Evolutionary conservation across 2,797 vertebrate genomes (phyloP), one percentile per base, ranked within the genome.

Genomic region (Cossypha caffra): DNA sequence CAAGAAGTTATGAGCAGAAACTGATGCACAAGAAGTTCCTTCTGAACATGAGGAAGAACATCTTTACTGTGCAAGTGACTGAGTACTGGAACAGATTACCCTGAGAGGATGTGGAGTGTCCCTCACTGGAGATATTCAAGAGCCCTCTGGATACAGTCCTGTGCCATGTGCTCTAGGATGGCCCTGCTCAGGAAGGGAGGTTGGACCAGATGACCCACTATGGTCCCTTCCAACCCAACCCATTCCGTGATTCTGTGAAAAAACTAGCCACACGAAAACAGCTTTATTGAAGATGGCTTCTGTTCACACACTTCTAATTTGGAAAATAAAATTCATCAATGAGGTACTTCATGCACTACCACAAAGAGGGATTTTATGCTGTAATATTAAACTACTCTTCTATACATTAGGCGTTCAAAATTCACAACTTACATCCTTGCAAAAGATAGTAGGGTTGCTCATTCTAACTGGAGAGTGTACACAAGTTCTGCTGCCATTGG

Each of bases 1-100:
- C 26, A 55, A 40, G 48, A 77, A 52, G 11, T 0, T 0, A 77
- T 1, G 3, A 5, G 3, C 48, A 77, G 42, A 48, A 69, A 31
- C 55, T 15, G 25, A 47, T 62, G 50, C 17, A 69, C 31, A 35
- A 29, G 40, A 62, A 69, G 10, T 13, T 42, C 42, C 42, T 23
- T 5, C 31, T 71, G 42, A 62, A 26, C 14, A 54, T 11, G 7
- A 77, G 48, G 25, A 69, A 40, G 14, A 52, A 26, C 3, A 7
- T 15, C 14, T 40, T 47, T 18, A 54, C 48, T 31, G 6, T 12
- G 47, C 16, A 31, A 20, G 6, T 26, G 16, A 38, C 13, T 26
- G 35, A 33, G 24, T 13, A 47, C 14, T 62, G 63, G 55, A 40
- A 47, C 13, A 61, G 47, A 3, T 10, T 69, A 50, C 35, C 31